A percentile compares a stretch with the other conserved stretches of the same genome.
Evolutionary conservation across 1,140 invertebrate species (phyloP).

Genomic region (Drosophila tani): DNA sequence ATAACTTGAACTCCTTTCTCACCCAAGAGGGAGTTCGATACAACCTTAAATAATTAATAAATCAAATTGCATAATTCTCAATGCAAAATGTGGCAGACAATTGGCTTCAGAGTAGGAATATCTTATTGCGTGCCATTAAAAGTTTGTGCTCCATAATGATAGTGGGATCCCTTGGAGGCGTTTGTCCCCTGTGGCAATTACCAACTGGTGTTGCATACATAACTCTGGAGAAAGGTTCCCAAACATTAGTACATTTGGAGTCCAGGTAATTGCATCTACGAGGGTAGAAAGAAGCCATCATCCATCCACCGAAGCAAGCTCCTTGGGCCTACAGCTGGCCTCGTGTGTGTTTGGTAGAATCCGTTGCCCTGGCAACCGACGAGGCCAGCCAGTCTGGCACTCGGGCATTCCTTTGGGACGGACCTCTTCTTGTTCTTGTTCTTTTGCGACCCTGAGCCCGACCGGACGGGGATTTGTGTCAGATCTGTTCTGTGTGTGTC

Average conservation of each 20-base stretch:
- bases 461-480: not conserved
- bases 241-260: not conserved
- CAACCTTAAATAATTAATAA: not conserved
- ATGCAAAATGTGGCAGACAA: not conserved
- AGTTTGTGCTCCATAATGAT: not conserved
- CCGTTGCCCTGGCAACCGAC: slow-evolving; percentile 37
- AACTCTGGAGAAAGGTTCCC: not conserved
- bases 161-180: not conserved
- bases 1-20: not conserved
- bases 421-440: not conserved
- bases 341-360: slow-evolving; percentile 33
- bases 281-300: slow-evolving; percentile 16
- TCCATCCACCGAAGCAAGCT: slow-evolving; percentile 8
- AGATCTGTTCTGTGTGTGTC: slow-evolving; percentile 2
- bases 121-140: not conserved
- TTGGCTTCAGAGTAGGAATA: not conserved
- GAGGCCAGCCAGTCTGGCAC: slow-evolving; percentile 4
- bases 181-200: not conserved
- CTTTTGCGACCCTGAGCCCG: not conserved
- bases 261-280: slow-evolving; percentile 4
- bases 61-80: not conserved
- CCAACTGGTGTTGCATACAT: not conserved
- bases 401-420: slow-evolving; percentile 17
- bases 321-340: slow-evolving; percentile 8
- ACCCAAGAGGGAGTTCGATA: not conserved